phyloP scores from a whole-genome alignment of 2,113 vertebrate species.

The Tricholaema leucomelas region DNA sequence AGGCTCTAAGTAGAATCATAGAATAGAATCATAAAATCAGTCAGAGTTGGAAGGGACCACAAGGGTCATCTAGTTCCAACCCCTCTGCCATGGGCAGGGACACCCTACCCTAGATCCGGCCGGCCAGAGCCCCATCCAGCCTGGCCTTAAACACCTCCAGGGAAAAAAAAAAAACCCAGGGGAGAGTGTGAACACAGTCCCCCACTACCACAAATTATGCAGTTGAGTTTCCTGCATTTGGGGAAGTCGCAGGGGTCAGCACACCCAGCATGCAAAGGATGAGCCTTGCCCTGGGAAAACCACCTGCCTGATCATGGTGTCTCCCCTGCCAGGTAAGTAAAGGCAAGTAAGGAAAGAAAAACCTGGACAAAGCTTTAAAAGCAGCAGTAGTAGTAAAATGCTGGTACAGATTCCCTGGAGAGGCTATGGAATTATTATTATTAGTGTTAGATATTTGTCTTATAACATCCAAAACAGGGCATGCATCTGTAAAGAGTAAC shows the following conservation, averaged over 20 bases:
- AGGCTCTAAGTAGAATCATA: no score
- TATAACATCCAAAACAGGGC: background rate
- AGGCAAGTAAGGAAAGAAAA: background rate
- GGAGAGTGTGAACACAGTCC: background rate
- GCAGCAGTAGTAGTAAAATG: background rate
- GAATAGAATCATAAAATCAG: no score
- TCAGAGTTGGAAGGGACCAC: no score
- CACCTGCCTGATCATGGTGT: background rate
- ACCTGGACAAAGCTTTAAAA: background rate
- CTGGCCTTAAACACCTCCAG: no score
- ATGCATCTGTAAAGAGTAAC: background rate
- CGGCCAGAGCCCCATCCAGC: no score
- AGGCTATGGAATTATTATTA: background rate
- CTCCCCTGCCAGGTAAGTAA: background rate
- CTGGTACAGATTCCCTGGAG: background rate
- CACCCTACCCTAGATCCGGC: no score
- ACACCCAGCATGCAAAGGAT: background rate
- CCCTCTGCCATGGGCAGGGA: no score
- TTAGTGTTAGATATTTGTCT: background rate
- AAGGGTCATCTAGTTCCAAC: no score
- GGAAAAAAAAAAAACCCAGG: no score
- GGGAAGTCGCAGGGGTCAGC: conserved; percentile 18
- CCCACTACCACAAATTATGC: conserved; percentile 51
- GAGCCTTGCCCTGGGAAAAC: conserved; percentile 27
- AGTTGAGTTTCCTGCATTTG: conserved; percentile 44